A percentile compares a stretch with the other conserved stretches of the same genome.
phyloP scores from a whole-genome alignment of 2,888 invertebrate species.

The Andricus curvator region DNA sequence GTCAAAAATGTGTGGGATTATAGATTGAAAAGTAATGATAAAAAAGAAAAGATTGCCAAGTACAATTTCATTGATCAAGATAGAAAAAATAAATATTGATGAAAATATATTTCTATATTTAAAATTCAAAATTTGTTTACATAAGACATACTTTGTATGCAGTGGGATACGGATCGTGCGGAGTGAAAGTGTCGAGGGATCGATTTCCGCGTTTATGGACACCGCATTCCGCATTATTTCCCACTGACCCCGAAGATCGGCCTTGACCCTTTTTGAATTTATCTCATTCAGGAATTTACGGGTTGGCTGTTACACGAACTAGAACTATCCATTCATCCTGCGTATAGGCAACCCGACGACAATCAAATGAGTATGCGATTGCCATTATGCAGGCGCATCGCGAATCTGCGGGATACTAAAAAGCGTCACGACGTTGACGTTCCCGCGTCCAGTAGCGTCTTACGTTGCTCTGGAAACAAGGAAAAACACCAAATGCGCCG shows the following conservation, averaged over 20 bases:
- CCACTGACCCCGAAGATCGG: conserved; percentile 5
- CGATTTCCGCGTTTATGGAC: conserved; percentile 32
- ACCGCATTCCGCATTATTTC: conserved; percentile 29
- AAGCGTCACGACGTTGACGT: conserved; percentile 5
- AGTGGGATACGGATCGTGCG: conserved; percentile 14
- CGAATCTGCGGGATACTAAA: background rate
- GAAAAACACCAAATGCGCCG: conserved; percentile 9
- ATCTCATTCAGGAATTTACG: background rate
- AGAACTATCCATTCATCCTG: background rate
- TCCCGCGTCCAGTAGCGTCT: conserved; percentile 20
- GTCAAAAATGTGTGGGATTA: too few species aligned
- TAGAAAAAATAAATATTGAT: too few species aligned
- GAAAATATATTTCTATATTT: too few species aligned
- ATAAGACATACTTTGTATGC: conserved; percentile 4
- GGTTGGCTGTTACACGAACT: background rate
- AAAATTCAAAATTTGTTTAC: background rate
- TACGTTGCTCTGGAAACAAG: background rate
- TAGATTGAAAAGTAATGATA: too few species aligned
- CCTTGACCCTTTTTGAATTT: conserved; percentile 19
- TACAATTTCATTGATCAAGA: too few species aligned
- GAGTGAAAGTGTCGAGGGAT: conserved; percentile 27
- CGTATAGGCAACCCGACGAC: background rate
- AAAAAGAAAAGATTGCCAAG: too few species aligned
- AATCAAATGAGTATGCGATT: background rate
- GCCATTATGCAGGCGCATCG: conserved; percentile 29